These are phyloP conservation scores for Synanthedon andrenaeformis DNA, from an alignment of 2,888 invertebrate genomes.

Conservation along the genomic window DNA sequence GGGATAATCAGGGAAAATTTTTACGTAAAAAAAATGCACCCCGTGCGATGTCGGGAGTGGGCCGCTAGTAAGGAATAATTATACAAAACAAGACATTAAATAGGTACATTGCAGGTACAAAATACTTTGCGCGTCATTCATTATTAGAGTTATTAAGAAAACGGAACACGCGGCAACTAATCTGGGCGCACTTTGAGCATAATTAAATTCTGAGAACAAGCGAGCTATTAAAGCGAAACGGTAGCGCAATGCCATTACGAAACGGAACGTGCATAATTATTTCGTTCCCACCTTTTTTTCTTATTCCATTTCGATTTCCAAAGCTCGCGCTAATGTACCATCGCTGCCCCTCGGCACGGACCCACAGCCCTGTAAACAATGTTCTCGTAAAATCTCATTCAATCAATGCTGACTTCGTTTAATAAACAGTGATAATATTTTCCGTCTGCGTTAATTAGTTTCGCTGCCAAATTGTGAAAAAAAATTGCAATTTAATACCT, in stretches of 20 bases:
- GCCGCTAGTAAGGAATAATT: background rate
- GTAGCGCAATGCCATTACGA: constrained; percentile 67
- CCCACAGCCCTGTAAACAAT: constrained; percentile 48
- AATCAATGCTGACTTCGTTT: constrained; percentile 47
- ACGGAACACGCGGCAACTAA: constrained; percentile 59
- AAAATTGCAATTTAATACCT: background rate
- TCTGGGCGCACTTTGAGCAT: constrained; percentile 54
- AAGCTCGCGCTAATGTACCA: constrained; percentile 56
- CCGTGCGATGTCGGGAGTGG: too few species aligned
- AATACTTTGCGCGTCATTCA: constrained; percentile 38
- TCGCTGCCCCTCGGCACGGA: constrained; percentile 57
- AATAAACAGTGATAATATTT: constrained; percentile 41
- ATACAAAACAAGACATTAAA: constrained; percentile 20
- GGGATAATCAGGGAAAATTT: too few species aligned
- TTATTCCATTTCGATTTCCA: constrained; percentile 58
- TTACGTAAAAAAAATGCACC: too few species aligned
- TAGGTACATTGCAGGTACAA: constrained; percentile 26
- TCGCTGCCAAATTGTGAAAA: constrained; percentile 3
- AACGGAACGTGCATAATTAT: constrained; percentile 70
- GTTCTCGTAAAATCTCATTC: constrained; percentile 64
- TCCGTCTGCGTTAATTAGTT: constrained; percentile 42
- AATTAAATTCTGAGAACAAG: constrained; percentile 70
- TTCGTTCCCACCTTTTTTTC: constrained; percentile 65
- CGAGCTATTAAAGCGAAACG: constrained; percentile 66
- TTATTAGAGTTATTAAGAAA: constrained; percentile 67